Evolutionary conservation across 2,113 vertebrate species (phyloP).

Genomic region (Brevimyrus niger): DNA sequence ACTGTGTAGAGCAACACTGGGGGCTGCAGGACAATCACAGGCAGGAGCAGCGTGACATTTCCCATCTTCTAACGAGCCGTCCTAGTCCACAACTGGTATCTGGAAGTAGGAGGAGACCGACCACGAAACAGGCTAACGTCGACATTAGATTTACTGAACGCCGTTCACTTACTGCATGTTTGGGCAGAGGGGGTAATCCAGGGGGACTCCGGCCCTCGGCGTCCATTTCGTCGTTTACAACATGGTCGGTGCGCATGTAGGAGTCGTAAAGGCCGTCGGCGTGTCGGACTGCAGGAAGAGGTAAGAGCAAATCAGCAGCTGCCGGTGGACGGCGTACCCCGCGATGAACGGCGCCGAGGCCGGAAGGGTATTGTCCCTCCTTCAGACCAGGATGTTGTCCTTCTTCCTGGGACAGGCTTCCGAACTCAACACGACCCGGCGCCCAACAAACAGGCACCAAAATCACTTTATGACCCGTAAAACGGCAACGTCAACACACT

Average conservation of each 20-base stretch:
- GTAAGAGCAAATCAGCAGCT: background rate
- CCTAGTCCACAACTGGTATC: background rate
- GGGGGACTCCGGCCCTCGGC: constrained; percentile 70
- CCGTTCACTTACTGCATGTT: constrained; percentile 76
- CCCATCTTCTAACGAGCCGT: background rate
- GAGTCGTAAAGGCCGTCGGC: constrained; percentile 89
- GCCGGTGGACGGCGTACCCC: background rate
- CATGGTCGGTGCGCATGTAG: constrained; percentile 91
- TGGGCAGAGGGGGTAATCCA: constrained; percentile 70
- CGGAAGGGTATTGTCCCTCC: background rate
- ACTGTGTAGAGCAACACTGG: background rate
- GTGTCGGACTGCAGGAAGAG: constrained; percentile 65
- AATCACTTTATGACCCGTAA: background rate
- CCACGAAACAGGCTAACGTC: background rate
- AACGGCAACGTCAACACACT: background rate
- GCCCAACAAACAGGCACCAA: background rate
- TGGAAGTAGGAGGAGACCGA: background rate
- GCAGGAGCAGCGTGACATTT: background rate
- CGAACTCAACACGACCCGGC: background rate
- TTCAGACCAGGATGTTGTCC: background rate
- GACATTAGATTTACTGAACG: background rate
- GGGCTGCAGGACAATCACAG: background rate
- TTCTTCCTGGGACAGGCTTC: background rate
- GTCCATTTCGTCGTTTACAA: constrained; percentile 71
- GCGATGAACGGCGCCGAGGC: constrained; percentile 2